Evolutionary conservation across 1,140 invertebrate species (phyloP).

Genomic region (Drosophila obscura): DNA sequence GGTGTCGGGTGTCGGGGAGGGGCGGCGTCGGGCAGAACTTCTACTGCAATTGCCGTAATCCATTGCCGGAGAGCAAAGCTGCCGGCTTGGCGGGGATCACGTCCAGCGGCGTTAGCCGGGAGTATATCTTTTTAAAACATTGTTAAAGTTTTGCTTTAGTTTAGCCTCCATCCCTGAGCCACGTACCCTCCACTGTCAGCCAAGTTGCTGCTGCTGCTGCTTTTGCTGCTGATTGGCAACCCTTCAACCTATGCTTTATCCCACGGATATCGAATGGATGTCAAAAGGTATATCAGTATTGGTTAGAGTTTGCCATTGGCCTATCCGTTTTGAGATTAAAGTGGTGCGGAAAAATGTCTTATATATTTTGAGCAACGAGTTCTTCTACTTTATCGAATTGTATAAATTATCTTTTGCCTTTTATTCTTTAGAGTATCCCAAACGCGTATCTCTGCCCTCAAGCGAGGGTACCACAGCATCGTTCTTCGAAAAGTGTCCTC

Average conservation of each 20-base stretch:
- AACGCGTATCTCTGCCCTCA: too few species aligned
- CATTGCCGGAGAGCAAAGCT: slow-evolving; percentile 54
- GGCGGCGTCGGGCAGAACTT: slow-evolving; percentile 31
- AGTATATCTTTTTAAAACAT: slow-evolving; percentile 82
- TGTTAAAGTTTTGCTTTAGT: slow-evolving; percentile 74
- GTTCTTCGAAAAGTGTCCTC: slow-evolving; percentile 13
- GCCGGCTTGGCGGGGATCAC: slow-evolving; percentile 68
- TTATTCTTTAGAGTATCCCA: neutral
- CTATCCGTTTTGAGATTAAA: too few species aligned
- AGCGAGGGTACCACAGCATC: too few species aligned
- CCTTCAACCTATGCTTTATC: slow-evolving; percentile 24
- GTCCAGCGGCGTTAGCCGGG: slow-evolving; percentile 65
- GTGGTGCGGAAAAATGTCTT: too few species aligned
- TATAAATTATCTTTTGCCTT: too few species aligned
- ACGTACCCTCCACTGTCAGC: neutral
- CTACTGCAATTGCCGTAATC: slow-evolving; percentile 77
- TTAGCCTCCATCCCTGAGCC: neutral
- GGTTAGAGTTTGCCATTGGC: neutral
- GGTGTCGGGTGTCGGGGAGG: neutral
- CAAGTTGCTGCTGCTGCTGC: neutral
- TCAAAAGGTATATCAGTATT: slow-evolving; percentile 25
- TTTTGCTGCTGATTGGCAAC: slow-evolving; percentile 55
- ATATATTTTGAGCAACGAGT: neutral
- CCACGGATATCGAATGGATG: neutral
- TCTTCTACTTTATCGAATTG: too few species aligned